Percentiles rank a stretch among this genome's conserved stretches.
phyloP scores from a whole-genome alignment of 92 coral and sea anemone genomes.

The Parazoanthus atlanticus region DNA sequence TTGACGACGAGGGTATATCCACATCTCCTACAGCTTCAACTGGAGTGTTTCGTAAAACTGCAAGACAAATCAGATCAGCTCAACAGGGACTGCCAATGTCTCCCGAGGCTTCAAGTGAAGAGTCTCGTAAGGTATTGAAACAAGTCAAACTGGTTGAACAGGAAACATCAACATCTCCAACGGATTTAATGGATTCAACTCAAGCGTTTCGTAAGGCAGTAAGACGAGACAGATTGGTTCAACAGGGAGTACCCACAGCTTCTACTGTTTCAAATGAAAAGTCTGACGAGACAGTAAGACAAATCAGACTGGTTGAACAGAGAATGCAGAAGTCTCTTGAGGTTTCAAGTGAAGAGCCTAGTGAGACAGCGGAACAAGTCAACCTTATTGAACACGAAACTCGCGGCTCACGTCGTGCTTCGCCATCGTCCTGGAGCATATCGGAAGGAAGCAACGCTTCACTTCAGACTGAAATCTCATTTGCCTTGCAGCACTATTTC shows the following conservation, averaged over 20 bases:
- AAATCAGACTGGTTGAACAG: neutral
- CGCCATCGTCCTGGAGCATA: neutral
- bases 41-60: neutral
- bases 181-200: no score
- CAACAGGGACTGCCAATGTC: neutral
- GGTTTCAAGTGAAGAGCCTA: neutral
- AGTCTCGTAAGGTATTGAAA: neutral
- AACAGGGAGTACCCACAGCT: neutral
- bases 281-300: neutral
- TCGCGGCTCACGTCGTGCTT: neutral
- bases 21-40: neutral
- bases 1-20: neutral
- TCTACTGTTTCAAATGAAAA: neutral
- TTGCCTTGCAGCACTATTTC: neutral
- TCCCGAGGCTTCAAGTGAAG: neutral
- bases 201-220: constrained; percentile 5
- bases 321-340: neutral
- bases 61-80: neutral
- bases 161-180: neutral
- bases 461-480: neutral
- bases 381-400: neutral
- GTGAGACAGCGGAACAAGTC: neutral
- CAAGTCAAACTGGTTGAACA: neutral
- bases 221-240: neutral
- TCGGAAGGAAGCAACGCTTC: neutral